These are phyloP conservation scores for Pomacea maculata DNA, from an alignment of 1,140 invertebrate genomes.

Conservation along the genomic window DNA sequence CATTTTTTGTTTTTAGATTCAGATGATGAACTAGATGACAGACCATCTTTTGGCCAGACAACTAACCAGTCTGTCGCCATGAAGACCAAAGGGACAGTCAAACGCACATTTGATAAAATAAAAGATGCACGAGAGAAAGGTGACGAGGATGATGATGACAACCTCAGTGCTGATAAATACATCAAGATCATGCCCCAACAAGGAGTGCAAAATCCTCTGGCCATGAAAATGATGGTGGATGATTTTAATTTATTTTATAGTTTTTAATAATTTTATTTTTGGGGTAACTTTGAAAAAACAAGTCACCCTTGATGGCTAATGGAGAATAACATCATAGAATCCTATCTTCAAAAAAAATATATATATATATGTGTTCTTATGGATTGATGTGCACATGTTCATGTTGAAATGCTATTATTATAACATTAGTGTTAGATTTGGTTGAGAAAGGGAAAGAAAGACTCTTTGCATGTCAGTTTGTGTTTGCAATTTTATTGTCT, in stretches of 20 bases:
- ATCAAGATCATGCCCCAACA: slow-evolving; percentile 2
- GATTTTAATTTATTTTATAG: not conserved
- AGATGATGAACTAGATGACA: slow-evolving; percentile 1
- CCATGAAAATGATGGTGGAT: slow-evolving; percentile 26
- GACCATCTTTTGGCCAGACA: slow-evolving; percentile 8
- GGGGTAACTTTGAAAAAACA: too few species aligned
- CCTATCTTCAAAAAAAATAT: not conserved
- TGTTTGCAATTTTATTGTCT: not conserved
- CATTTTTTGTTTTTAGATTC: slow-evolving; percentile 11
- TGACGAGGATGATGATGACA: slow-evolving; percentile 6
- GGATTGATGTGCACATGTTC: not conserved
- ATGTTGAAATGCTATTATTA: not conserved
- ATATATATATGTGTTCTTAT: not conserved
- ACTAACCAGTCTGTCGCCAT: not conserved
- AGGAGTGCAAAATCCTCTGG: slow-evolving; percentile 10
- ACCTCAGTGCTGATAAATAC: slow-evolving; percentile 9
- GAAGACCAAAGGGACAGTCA: not conserved
- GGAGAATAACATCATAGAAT: too few species aligned
- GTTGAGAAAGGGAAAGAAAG: not conserved
- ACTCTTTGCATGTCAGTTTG: not conserved
- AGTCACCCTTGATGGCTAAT: too few species aligned
- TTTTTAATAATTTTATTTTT: not conserved
- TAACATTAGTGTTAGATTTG: not conserved
- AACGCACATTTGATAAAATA: slow-evolving; percentile 10
- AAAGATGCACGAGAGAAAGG: not conserved